A percentile compares a stretch with the other conserved stretches of the same genome.
Evolutionary conservation across 2,888 invertebrate genomes (phyloP).

Genomic region (Thymelicus sylvestris): DNA sequence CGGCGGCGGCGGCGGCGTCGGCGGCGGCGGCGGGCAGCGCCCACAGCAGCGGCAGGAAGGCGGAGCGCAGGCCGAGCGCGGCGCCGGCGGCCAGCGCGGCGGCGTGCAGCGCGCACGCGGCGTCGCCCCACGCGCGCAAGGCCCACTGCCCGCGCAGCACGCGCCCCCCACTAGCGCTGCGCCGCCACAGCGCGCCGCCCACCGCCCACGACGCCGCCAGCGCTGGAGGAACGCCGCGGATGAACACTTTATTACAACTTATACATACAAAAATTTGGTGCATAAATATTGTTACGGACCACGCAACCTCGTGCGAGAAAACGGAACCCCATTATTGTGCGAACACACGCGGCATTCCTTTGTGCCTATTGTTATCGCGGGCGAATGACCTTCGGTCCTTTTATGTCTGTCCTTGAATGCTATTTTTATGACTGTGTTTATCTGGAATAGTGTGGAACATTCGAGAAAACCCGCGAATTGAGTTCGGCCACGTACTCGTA

Average conservation of each 20-base stretch:
- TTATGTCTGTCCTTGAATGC: too few species aligned
- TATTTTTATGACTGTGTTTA: too few species aligned
- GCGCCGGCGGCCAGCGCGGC: conserved; percentile 80
- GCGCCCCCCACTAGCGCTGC: conserved; percentile 67
- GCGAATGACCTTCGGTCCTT: too few species aligned
- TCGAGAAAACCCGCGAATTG: too few species aligned
- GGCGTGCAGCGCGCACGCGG: conserved; percentile 81
- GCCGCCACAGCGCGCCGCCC: conserved; percentile 48
- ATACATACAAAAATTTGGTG: neutral
- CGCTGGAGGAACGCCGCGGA: conserved; percentile 1
- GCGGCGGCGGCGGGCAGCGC: conserved; percentile 81
- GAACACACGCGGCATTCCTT: too few species aligned
- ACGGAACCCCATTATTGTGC: too few species aligned
- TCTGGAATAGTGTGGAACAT: too few species aligned
- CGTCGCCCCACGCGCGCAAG: conserved; percentile 75
- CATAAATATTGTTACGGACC: too few species aligned
- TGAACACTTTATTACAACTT: neutral
- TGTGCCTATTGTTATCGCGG: too few species aligned
- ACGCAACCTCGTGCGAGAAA: too few species aligned
- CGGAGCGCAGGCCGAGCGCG: conserved; percentile 85
- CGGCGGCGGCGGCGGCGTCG: conserved; percentile 51
- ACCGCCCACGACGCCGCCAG: conserved; percentile 37
- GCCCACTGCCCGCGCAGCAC: conserved; percentile 45
- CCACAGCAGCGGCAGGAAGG: conserved; percentile 87
- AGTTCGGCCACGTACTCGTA: too few species aligned